A percentile compares a stretch with the other conserved stretches of the same genome.
phyloP scores from a whole-genome alignment of 2,888 invertebrate species.

The Heterodera filipjevi region DNA sequence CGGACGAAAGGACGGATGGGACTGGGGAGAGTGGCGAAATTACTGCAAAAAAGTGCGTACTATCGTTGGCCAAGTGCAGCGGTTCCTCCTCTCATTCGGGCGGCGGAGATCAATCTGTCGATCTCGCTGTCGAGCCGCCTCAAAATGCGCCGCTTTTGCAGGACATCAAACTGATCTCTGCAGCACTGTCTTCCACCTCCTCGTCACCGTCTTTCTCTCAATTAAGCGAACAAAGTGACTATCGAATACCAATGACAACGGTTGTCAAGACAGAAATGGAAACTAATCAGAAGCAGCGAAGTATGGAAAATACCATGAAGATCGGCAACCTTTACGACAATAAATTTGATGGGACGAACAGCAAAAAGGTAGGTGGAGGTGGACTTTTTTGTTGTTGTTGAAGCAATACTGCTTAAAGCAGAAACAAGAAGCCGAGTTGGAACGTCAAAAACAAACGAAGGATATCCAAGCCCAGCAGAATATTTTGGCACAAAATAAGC shows the following conservation, averaged over 20 bases:
- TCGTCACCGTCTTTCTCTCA: slow-evolving; percentile 3
- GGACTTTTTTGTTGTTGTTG: neutral
- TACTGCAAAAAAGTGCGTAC: neutral
- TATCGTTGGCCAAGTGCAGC: neutral
- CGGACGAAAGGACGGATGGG: neutral
- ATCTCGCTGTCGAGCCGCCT: neutral
- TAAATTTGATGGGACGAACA: neutral
- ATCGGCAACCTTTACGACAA: neutral
- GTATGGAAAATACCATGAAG: neutral
- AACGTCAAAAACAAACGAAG: neutral
- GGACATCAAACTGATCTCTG: neutral
- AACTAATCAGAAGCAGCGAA: neutral
- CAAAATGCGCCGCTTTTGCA: neutral
- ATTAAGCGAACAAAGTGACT: neutral
- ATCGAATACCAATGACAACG: neutral
- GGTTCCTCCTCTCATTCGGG: neutral
- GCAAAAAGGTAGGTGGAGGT: neutral
- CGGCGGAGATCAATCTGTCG: neutral
- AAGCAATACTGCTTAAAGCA: neutral
- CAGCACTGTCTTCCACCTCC: neutral
- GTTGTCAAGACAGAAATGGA: neutral
- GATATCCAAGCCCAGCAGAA: neutral
- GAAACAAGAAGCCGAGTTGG: neutral
- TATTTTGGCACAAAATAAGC: neutral
- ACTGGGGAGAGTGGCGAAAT: neutral